Percentiles rank a stretch among this genome's conserved stretches.
These are phyloP conservation scores for Syngnathus rostellatus DNA, from an alignment of 2,797 vertebrate genomes.

Conservation along the genomic window DNA sequence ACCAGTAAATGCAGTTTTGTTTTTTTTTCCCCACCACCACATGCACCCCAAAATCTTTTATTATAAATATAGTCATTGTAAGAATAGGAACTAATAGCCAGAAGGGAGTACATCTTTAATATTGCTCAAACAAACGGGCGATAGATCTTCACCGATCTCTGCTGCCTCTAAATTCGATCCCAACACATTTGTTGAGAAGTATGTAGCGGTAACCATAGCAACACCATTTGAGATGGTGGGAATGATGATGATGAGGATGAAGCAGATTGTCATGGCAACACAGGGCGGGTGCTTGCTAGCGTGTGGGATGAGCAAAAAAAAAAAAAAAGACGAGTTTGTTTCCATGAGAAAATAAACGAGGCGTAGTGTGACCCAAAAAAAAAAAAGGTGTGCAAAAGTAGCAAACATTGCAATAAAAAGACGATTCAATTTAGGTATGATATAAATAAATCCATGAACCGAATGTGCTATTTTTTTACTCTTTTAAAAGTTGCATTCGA, in stretches of 20 bases:
- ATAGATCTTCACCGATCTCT: constrained; percentile 20
- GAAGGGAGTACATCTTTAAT: neutral
- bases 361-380: too few species aligned
- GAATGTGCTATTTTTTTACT: neutral
- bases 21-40: neutral
- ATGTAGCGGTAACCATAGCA: constrained; percentile 28
- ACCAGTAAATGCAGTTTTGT: neutral
- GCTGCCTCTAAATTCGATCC: constrained; percentile 11
- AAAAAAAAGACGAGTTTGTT: neutral
- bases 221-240: constrained; percentile 28
- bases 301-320: constrained; percentile 1
- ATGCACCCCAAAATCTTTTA: neutral
- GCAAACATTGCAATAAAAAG: neutral
- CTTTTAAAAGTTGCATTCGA: neutral
- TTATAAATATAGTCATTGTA: neutral
- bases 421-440: neutral
- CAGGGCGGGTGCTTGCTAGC: constrained; percentile 26
- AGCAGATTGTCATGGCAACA: constrained; percentile 72
- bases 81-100: neutral
- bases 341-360: neutral
- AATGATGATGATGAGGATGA: constrained; percentile 29
- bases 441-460: neutral
- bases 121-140: constrained; percentile 5
- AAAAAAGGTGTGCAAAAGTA: neutral
- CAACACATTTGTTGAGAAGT: constrained; percentile 26